phyloP scores from a whole-genome alignment of 2,113 vertebrate species.

The Variabilichromis moorii region DNA sequence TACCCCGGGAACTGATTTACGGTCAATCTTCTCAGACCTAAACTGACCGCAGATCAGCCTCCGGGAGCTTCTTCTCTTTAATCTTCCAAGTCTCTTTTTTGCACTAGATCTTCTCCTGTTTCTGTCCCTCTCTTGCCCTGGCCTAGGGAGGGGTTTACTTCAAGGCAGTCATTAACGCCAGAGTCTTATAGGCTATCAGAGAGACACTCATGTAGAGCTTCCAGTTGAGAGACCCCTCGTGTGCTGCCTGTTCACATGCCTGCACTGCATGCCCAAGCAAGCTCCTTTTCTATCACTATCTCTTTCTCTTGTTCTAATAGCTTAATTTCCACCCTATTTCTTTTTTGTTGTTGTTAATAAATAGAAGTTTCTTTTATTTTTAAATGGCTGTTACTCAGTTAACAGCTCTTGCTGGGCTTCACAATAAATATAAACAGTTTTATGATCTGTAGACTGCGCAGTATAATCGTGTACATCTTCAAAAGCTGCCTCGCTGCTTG shows the following conservation, averaged over 20 bases:
- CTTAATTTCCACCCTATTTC: slow-evolving; percentile 7
- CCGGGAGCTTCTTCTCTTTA: slow-evolving; percentile 15
- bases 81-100: slow-evolving; percentile 28
- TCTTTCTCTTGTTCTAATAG: slow-evolving; percentile 42
- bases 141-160: slow-evolving; percentile 21
- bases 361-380: background rate
- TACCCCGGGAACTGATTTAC: slow-evolving; percentile 33
- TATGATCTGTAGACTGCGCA: slow-evolving; percentile 27
- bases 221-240: slow-evolving; percentile 59
- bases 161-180: slow-evolving; percentile 38
- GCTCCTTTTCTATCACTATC: slow-evolving; percentile 61
- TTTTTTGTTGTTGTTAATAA: background rate
- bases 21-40: background rate
- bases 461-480: slow-evolving; percentile 26
- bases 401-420: slow-evolving; percentile 33
- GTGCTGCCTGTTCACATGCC: slow-evolving; percentile 73
- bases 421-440: slow-evolving; percentile 28
- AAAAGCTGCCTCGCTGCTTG: slow-evolving; percentile 61
- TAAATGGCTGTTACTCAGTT: slow-evolving; percentile 36
- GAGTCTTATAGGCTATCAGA: slow-evolving; percentile 33
- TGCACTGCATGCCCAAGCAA: slow-evolving; percentile 74
- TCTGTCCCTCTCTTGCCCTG: slow-evolving; percentile 55
- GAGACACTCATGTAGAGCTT: slow-evolving; percentile 46
- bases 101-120: slow-evolving; percentile 47
- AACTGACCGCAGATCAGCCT: slow-evolving; percentile 35